Conservation (phyloP, 2,113 vertebrate genomes). For the Chloropsis cyanopogon region DNA sequence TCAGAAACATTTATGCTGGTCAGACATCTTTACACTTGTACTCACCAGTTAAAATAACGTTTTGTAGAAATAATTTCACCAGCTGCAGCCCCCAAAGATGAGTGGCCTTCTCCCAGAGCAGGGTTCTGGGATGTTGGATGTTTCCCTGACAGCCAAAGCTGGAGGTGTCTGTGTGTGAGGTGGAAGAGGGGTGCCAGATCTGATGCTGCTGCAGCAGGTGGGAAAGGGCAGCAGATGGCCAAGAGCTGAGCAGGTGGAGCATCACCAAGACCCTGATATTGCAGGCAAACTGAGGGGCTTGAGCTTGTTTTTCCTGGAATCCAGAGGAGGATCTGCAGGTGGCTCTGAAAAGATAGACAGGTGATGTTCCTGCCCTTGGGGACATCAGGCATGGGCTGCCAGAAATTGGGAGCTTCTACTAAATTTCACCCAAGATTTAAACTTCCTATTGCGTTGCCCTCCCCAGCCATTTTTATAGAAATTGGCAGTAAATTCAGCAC, state of each 20-base stretch:
- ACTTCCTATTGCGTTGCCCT: background rate
- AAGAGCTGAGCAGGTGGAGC: background rate
- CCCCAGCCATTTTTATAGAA: background rate
- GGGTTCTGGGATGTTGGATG: too few species aligned
- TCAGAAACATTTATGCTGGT: background rate
- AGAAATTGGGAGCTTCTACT: background rate
- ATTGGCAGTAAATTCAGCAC: background rate
- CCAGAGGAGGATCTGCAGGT: background rate
- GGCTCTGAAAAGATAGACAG: background rate
- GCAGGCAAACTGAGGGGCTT: background rate
- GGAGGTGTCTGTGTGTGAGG: background rate
- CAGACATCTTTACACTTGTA: background rate
- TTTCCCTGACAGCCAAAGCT: background rate
- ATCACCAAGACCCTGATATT: background rate
- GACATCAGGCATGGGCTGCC: too few species aligned
- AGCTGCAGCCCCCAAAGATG: background rate
- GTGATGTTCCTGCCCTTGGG: background rate
- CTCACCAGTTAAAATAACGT: background rate
- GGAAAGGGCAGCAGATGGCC: background rate
- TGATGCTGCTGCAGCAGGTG: background rate
- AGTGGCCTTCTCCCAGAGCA: background rate
- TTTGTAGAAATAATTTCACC: background rate
- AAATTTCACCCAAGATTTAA: background rate
- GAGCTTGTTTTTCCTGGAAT: background rate
- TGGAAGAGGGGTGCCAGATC: fast-evolving